Percentiles rank a stretch among this genome's conserved stretches.
Conservation (phyloP, 1,140 invertebrate species). For the Anastrepha obliqua region DNA sequence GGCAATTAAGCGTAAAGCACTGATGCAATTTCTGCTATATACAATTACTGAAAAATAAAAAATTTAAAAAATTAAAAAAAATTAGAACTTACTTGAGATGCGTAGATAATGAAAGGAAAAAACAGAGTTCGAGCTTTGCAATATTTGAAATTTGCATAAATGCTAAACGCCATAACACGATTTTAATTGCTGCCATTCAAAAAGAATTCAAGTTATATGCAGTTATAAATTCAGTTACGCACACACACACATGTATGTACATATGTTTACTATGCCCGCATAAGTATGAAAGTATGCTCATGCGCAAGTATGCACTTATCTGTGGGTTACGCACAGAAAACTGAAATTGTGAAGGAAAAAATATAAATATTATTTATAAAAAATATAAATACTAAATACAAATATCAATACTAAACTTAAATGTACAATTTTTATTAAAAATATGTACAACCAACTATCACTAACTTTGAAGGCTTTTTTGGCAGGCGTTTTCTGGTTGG, state of each 20-base stretch:
- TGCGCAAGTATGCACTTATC: no score
- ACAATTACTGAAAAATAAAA: neutral
- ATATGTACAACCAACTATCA: neutral
- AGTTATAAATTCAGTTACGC: neutral
- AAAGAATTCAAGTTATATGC: neutral
- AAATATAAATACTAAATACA: no score
- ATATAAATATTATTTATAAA: no score
- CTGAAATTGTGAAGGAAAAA: no score
- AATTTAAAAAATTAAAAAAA: neutral
- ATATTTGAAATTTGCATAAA: neutral
- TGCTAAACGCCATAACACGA: conserved; percentile 2
- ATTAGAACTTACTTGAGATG: neutral
- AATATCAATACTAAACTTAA: no score
- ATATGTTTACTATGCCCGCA: neutral
- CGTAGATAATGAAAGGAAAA: neutral
- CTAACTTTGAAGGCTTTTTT: neutral
- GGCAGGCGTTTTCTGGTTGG: neutral
- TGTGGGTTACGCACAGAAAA: no score
- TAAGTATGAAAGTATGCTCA: neutral
- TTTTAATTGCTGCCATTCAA: conserved; percentile 44
- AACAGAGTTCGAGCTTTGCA: neutral
- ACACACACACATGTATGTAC: neutral
- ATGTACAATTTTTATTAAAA: no score
- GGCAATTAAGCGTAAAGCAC: neutral
- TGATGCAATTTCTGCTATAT: neutral